These are phyloP conservation scores for Phymatocera aterrima DNA, from an alignment of 2,888 invertebrate genomes.

Conservation along the genomic window DNA sequence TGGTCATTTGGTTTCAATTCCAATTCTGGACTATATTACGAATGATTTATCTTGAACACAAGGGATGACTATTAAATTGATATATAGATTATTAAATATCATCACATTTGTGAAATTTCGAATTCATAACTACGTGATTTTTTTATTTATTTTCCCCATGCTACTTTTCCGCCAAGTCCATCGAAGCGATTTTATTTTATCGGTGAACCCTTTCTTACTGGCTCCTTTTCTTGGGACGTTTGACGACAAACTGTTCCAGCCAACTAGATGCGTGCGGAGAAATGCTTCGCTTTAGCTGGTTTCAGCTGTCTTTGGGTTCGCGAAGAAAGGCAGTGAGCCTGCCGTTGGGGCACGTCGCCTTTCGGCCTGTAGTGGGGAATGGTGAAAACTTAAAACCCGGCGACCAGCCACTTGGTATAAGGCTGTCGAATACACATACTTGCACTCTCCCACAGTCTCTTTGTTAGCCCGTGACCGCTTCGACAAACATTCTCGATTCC, in stretches of 20 bases:
- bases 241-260: conserved; percentile 63
- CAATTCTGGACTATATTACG: neutral
- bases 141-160: neutral
- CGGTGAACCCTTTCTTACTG: neutral
- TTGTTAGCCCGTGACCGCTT: neutral
- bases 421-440: neutral
- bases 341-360: conserved; percentile 26
- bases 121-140: neutral
- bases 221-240: conserved; percentile 45
- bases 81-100: neutral
- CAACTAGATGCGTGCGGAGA: conserved; percentile 62
- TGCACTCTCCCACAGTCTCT: neutral
- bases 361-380: conserved; percentile 56
- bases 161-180: neutral
- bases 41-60: neutral
- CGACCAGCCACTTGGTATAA: neutral
- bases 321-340: conserved; percentile 39
- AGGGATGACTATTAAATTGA: neutral
- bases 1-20: neutral
- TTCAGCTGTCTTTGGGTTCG: conserved; percentile 49
- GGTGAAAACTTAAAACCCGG: conserved; percentile 60
- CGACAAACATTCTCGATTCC: neutral
- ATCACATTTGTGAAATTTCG: neutral
- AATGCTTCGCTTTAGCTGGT: conserved; percentile 60
- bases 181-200: neutral